Conservation (phyloP, 2,113 vertebrate genomes). For the Nanger granti region DNA sequence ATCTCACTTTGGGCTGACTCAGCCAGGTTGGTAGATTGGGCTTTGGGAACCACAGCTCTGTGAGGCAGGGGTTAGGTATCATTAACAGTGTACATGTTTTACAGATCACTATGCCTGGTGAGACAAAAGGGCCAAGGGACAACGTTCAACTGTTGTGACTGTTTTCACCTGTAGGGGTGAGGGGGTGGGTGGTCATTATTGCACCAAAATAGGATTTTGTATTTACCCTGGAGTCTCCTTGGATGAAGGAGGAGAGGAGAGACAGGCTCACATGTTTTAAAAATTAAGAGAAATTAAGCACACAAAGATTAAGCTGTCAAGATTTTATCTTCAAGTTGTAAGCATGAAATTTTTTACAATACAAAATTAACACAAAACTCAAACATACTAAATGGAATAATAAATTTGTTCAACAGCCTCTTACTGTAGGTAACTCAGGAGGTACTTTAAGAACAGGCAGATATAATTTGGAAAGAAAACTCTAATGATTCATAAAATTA, state of each 20-base stretch:
- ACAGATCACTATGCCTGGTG: neutral
- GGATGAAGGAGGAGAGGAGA: neutral
- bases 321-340: constrained; percentile 40
- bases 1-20: neutral
- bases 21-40: neutral
- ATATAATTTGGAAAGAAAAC: constrained; percentile 60
- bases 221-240: neutral
- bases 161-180: neutral
- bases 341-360: constrained; percentile 23
- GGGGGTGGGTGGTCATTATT: neutral
- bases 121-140: neutral
- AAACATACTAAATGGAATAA: constrained; percentile 28
- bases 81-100: neutral
- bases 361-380: constrained; percentile 42
- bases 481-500: constrained; percentile 67
- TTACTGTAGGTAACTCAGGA: constrained; percentile 5
- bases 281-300: constrained; percentile 37
- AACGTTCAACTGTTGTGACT: neutral
- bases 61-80: neutral
- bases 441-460: constrained; percentile 20
- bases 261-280: neutral
- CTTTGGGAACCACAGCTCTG: neutral
- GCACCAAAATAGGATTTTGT: neutral
- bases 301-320: neutral
- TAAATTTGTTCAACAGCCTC: constrained; percentile 35